phyloP scores from a whole-genome alignment of 2,888 invertebrate species.

The Pyrrhia umbra region DNA sequence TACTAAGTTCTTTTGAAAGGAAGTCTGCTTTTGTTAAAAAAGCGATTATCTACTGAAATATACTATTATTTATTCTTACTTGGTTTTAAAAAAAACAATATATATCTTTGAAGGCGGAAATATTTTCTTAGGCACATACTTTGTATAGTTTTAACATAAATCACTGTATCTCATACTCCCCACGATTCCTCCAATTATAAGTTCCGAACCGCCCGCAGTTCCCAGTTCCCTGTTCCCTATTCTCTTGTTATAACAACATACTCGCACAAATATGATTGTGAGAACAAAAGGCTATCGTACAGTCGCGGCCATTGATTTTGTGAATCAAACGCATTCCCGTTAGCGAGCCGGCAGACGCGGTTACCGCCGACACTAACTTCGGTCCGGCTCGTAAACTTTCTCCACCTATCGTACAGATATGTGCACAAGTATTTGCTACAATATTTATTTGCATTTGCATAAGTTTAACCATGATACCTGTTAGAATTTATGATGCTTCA shows the following conservation, averaged over 20 bases:
- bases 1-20: too few relatives aligned
- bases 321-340: slow-evolving; percentile 41
- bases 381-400: slow-evolving; percentile 52
- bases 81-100: too few relatives aligned
- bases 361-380: slow-evolving; percentile 54
- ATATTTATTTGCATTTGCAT: background rate
- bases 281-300: slow-evolving; percentile 34
- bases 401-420: slow-evolving; percentile 39
- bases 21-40: too few relatives aligned
- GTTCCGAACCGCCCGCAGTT: slow-evolving; percentile 4
- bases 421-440: slow-evolving; percentile 1
- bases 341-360: slow-evolving; percentile 18
- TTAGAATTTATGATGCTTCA: too few relatives aligned
- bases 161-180: slow-evolving; percentile 6
- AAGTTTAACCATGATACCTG: background rate
- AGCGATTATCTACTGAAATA: too few relatives aligned
- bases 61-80: too few relatives aligned
- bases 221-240: too few relatives aligned
- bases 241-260: slow-evolving; percentile 12
- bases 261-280: slow-evolving; percentile 16
- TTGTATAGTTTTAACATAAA: too few relatives aligned
- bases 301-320: slow-evolving; percentile 40
- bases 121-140: too few relatives aligned
- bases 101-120: too few relatives aligned
- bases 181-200: slow-evolving; percentile 27